Base-by-base conservation (phyloP, 2,113 vertebrate species). In the Siniperca knerii region DNA sequence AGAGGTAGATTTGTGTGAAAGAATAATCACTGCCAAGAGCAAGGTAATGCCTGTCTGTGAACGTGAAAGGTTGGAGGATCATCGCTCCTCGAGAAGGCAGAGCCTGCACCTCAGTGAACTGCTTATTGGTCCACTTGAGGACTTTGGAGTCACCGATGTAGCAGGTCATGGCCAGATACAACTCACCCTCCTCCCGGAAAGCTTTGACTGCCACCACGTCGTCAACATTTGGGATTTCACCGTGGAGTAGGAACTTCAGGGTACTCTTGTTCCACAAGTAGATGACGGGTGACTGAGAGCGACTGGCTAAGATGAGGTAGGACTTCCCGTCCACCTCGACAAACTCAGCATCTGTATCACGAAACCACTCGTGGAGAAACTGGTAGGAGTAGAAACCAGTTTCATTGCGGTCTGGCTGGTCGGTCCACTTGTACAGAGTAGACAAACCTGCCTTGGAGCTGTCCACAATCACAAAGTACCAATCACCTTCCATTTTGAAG, bases 101-200 rank as follows among this genome's bases (percentile, higher is more conserved):
- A 21, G 97, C 96, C 90, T 98, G 98, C 33, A 99, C 91, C 88
- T 99, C 98, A 55, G 95, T 95, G 83, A 99, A 99, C 88, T 96
- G 96, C 90, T 97, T 99, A 75, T 92, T 96, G 1, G 95, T 96
- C 98, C 98, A 99, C 67, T 96, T 96, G 92, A 99, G 96, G 65
- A 99, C 94, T 92, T 98, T 96, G 29, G 98, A 99, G 94, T 99
- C 98, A 62, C 98, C 98, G 0, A 99, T 99, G 93, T 98, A 99
- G 55, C 98, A 97, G 0, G 98, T 97, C 92, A 99, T 95, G 0
- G 98, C 97, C 58, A 99, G 92, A 90, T 97, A 99, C 64, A 98
- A 95, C 64, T 95, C 93, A 0, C 95, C 92, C 68, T 97, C 95
- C 90, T 97, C 95, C 10, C 89, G 90, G 87, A 99, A 99, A 69